Base-by-base conservation (phyloP, 2,888 invertebrate genomes). In the Campoplex nolae region DNA sequence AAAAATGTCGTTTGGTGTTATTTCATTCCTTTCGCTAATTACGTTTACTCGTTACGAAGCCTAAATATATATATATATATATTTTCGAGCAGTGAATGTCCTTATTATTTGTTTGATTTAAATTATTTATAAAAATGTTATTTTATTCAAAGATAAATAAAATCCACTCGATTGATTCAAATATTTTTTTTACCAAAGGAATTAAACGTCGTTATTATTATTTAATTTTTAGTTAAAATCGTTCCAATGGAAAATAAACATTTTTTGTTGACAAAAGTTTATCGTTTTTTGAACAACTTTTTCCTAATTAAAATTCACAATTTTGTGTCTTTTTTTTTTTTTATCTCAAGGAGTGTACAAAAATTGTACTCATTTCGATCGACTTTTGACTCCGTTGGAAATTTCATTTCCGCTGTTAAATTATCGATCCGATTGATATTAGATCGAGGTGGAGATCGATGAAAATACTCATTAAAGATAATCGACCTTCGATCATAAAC, bases 401-500 rank as follows among this genome's bases (percentile, higher is more conserved):
- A 38, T 38, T n/a, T 38, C 18, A 38, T 38, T 67, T 67, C 38
- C 67, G 38, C 18, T n/a, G 35, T n/a, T 67, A 2, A 70, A 48
- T 70, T 16, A 48, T 70, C 70, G 8, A 11, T 45, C 42, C 13
- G 13, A 45, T 70, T 70, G 7, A 23, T 7, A 45, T 70, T 28
- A n/a, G 28, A 48, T 45, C 23, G 42, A 18, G 62, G n/a, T 35
- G 13, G 11, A 7, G 56, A 42, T 78, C 70, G 70, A 79, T 56
- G 56, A 58, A 79, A 70, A 79, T 79, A 16, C 32, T 70, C 56
- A 28, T 45, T 70, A 79, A 4, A 9, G 65, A 76, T 65, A 62
- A 62, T 75, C 58, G 48, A 48, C 65, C 83, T 86, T 86, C 83
- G 78, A 78, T 77, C 58, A 79, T 83, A 79, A 83, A 81, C 42